A percentile compares a stretch with the other conserved stretches of the same genome.
Conservation (phyloP, 2,113 vertebrate genomes). For the Chauna torquata region DNA sequence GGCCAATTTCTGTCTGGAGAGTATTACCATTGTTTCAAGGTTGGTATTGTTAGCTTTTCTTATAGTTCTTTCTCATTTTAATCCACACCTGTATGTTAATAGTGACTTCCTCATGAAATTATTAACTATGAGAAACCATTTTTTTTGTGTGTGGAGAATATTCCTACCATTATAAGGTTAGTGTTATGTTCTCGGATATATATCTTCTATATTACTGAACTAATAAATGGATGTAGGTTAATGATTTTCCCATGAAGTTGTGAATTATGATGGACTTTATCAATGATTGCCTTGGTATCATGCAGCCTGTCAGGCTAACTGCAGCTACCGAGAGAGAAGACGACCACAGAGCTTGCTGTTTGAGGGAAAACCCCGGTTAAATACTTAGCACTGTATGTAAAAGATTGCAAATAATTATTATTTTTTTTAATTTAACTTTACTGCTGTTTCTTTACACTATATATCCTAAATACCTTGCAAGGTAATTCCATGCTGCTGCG, state of each 20-base stretch:
- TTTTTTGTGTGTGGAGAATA: fast-evolving
- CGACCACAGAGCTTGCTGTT: background rate
- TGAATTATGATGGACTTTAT: background rate
- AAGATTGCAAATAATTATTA: background rate
- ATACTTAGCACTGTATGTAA: background rate
- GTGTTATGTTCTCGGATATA: background rate
- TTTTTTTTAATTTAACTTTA: background rate
- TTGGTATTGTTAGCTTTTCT: constrained; percentile 59
- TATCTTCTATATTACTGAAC: background rate
- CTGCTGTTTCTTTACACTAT: background rate
- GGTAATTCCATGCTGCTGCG: background rate
- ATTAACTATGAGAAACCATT: background rate
- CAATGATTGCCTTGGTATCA: background rate
- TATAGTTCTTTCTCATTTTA: background rate
- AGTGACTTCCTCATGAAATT: background rate
- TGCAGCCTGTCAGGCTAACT: background rate
- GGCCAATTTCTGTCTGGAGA: constrained; percentile 89
- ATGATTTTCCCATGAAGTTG: background rate
- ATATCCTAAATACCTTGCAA: fast-evolving
- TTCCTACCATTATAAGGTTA: background rate
- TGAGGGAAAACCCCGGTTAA: background rate
- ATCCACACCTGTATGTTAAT: too few relatives aligned
- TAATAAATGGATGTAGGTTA: background rate
- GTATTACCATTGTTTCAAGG: constrained; percentile 90
- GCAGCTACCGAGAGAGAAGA: background rate